phyloP scores from a whole-genome alignment of 2,113 vertebrate genomes.

The Lathamus discolor region DNA sequence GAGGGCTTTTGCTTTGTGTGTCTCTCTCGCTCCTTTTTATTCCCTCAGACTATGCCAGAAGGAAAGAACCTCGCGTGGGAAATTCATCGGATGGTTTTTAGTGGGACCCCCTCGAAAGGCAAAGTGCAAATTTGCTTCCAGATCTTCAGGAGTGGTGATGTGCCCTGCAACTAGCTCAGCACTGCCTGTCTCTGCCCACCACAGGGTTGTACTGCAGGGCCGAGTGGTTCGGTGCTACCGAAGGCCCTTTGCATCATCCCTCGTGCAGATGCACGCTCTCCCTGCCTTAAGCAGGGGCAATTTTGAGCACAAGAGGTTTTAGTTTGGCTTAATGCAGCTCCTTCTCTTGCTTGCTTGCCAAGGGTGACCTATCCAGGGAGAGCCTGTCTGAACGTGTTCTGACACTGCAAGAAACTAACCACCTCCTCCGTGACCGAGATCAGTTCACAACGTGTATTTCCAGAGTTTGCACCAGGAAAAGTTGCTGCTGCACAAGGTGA shows the following conservation, averaged over 20 bases:
- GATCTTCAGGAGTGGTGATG: background rate
- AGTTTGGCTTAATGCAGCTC: background rate
- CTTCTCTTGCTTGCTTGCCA: background rate
- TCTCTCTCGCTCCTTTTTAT: background rate
- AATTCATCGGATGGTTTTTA: background rate
- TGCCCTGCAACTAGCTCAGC: background rate
- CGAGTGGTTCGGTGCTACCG: background rate
- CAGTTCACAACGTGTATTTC: background rate
- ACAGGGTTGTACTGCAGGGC: background rate
- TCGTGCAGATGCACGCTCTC: background rate
- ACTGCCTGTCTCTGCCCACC: background rate
- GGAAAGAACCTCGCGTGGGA: background rate
- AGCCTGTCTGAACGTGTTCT: background rate
- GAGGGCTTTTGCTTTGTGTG: background rate
- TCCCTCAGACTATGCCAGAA: background rate
- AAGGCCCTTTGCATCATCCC: background rate
- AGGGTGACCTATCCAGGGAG: background rate
- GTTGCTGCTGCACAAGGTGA: conserved; percentile 13
- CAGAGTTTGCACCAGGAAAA: conserved; percentile 23
- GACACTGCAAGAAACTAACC: background rate
- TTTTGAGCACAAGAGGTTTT: background rate
- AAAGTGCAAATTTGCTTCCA: conserved; percentile 43
- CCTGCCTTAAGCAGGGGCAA: background rate
- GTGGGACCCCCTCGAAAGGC: conserved; percentile 47
- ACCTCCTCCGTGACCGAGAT: background rate